Percentiles rank a stretch among this genome's conserved stretches.
Evolutionary conservation across 2,888 invertebrate genomes (phyloP).

Genomic region (Philhelius pedissequus): DNA sequence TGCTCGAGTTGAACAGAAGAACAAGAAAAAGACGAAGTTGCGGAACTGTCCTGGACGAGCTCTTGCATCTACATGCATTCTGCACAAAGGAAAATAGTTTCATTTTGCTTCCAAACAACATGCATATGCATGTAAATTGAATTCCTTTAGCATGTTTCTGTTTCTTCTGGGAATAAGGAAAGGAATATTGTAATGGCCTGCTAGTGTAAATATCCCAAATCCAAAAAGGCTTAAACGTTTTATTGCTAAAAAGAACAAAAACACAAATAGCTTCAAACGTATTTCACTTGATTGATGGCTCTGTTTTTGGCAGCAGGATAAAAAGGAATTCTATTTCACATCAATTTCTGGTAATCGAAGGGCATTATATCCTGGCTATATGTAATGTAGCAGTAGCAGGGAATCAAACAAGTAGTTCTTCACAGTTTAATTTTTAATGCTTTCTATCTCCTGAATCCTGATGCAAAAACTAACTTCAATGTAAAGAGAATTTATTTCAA

Average conservation of each 20-base stretch:
- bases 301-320: neutral
- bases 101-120: neutral
- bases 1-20: conserved; percentile 10
- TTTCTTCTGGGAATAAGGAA: neutral
- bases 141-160: neutral
- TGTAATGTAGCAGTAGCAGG: neutral
- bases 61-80: too few species aligned
- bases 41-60: conserved; percentile 24
- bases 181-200: neutral
- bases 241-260: neutral
- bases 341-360: neutral
- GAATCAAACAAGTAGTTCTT: too few species aligned
- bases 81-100: conserved; percentile 23
- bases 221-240: neutral
- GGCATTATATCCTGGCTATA: neutral
- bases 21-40: too few species aligned
- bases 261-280: neutral
- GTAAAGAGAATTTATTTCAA: too few species aligned
- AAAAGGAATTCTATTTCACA: neutral
- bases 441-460: too few species aligned
- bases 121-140: neutral
- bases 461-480: too few species aligned
- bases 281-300: conserved; percentile 6
- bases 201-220: neutral
- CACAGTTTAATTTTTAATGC: too few species aligned